Evolutionary conservation across 2,113 vertebrate genomes (phyloP).

Genomic region (Gobio gobio): DNA sequence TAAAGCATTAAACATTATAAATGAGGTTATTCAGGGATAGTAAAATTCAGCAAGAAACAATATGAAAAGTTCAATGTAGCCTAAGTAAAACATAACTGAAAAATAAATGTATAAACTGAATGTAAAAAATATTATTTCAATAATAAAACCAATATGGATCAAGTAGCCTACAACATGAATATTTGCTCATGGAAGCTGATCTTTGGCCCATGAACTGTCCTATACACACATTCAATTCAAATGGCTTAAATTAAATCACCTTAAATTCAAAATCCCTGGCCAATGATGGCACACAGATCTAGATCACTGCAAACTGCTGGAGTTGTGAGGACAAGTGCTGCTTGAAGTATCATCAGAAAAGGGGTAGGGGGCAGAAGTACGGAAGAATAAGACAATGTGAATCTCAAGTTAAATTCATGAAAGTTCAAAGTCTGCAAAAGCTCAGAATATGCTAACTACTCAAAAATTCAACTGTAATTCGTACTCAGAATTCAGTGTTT

Average conservation of each 20-base stretch:
- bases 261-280: background rate
- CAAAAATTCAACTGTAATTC: no score
- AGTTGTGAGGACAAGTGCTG: background rate
- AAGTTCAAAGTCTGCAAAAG: background rate
- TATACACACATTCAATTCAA: background rate
- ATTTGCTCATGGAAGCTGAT: background rate
- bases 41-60: background rate
- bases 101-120: background rate
- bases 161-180: background rate
- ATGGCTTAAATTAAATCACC: background rate
- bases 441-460: background rate
- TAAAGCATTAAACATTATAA: background rate
- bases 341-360: background rate
- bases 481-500: no score
- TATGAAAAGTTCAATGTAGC: background rate
- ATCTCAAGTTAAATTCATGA: background rate
- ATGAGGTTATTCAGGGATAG: background rate
- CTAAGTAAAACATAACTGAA: background rate
- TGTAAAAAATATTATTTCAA: background rate
- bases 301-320: background rate
- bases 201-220: background rate
- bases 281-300: background rate
- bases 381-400: background rate
- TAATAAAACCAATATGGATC: background rate
- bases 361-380: background rate